phyloP scores from a whole-genome alignment of 2,888 invertebrate genomes.

The Athalia circularis region DNA sequence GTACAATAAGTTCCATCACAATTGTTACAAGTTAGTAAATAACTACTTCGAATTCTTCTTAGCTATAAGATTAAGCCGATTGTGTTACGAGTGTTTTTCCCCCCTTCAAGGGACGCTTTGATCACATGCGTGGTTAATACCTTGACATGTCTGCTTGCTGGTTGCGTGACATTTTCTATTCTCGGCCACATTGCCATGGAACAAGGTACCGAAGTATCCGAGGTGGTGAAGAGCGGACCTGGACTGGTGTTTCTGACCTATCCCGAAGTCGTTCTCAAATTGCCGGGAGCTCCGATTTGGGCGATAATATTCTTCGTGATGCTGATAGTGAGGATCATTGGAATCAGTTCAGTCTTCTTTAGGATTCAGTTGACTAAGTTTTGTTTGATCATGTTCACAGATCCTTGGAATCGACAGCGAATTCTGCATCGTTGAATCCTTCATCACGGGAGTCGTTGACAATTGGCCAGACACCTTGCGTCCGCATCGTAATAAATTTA shows the following conservation, averaged over 20 bases:
- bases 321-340: constrained; percentile 76
- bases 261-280: constrained; percentile 84
- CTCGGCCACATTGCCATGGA: constrained; percentile 82
- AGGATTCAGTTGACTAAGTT: not conserved
- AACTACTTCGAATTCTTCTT: not conserved
- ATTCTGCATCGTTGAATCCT: constrained; percentile 82
- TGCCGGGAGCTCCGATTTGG: constrained; percentile 84
- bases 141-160: constrained; percentile 83
- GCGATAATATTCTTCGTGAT: constrained; percentile 84
- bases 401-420: constrained; percentile 86
- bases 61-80: not conserved
- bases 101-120: constrained; percentile 79
- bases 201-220: constrained; percentile 74
- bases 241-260: constrained; percentile 86
- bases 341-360: not conserved
- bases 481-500: constrained; percentile 81
- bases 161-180: constrained; percentile 86
- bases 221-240: constrained; percentile 80
- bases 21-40: constrained; percentile 80
- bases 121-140: constrained; percentile 85
- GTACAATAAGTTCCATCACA: constrained; percentile 86
- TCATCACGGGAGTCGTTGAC: constrained; percentile 78
- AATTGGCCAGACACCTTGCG: constrained; percentile 77
- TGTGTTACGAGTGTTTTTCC: not conserved
- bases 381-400: constrained; percentile 66